phyloP scores from a whole-genome alignment of 2,113 vertebrate genomes.

The Thamnophis sirtalis region DNA sequence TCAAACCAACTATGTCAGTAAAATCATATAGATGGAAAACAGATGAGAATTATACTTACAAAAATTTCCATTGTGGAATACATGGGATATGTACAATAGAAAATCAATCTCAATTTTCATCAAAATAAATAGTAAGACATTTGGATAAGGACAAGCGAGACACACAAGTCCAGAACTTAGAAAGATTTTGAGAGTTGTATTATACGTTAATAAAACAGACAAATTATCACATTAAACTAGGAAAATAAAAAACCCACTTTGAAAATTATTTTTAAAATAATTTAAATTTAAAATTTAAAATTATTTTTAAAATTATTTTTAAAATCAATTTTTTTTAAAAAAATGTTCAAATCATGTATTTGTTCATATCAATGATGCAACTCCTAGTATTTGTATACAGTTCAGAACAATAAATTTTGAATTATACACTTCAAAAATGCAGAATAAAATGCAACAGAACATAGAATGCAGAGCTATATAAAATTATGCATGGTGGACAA shows the following conservation, averaged over 20 bases:
- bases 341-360: background rate
- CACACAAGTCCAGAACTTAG: background rate
- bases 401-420: background rate
- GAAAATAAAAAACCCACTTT: background rate
- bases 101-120: background rate
- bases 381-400: background rate
- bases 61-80: background rate
- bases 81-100: background rate
- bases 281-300: no score
- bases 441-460: background rate
- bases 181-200: background rate
- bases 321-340: background rate
- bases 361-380: background rate
- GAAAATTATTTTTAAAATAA: background rate
- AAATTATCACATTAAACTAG: background rate
- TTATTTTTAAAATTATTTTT: background rate
- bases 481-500: background rate
- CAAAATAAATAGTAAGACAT: background rate
- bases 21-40: conserved; percentile 17
- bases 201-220: background rate
- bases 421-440: background rate
- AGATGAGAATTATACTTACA: background rate
- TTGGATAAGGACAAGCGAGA: background rate
- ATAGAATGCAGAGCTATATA: background rate
- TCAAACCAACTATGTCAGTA: conserved; percentile 12